Evolutionary conservation across 1,140 invertebrate genomes (phyloP).

Genomic region (fruit fly (Drosophila melanogaster)): Release_6_plus_ISO1_MT NT_033777.3:16995501-16996000

Average conservation of each 20-base stretch:
- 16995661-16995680: conserved; percentile 96
- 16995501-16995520: conserved; percentile 95
- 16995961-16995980: conserved; percentile 19
- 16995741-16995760: conserved; percentile 96
- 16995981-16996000: conserved; percentile 46
- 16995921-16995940: conserved; percentile 86
- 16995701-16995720: conserved; percentile 95
- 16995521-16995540: conserved; percentile 95
- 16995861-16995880: conserved; percentile 12
- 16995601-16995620: conserved; percentile 94
- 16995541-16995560: conserved; percentile 94
- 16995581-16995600: conserved; percentile 94
- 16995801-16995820: conserved; percentile 92
- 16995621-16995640: conserved; percentile 92
- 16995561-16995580: conserved; percentile 95
- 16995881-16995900: conserved; percentile 7
- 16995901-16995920: conserved; percentile 7
- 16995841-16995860: conserved; percentile 25
- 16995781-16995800: conserved; percentile 95
- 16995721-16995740: conserved; percentile 89
- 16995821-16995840: conserved; percentile 1
- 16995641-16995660: conserved; percentile 91
- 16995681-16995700: conserved; percentile 93
- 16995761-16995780: conserved; percentile 94
- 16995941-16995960: conserved; percentile 85